These are phyloP conservation scores for Ibycter americanus DNA, from an alignment of 2,797 vertebrate genomes.

Conservation along the genomic window DNA sequence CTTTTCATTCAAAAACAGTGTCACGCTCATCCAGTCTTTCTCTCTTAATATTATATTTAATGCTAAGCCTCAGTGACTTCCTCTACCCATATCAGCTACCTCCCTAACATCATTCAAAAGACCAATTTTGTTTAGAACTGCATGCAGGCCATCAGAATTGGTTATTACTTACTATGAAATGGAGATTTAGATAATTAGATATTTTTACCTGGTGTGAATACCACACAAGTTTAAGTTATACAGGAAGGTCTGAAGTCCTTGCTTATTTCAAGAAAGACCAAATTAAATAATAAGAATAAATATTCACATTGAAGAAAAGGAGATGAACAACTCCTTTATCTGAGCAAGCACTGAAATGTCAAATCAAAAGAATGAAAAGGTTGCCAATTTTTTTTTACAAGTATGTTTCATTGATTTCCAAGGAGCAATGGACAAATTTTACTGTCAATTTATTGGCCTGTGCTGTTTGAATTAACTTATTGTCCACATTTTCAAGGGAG, in stretches of 20 bases:
- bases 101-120: not conserved
- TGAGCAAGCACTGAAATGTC: not conserved
- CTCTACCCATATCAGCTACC: not conserved
- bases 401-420: not conserved
- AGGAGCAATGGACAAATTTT: not conserved
- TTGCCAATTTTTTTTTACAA: not conserved
- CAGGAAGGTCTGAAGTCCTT: not conserved
- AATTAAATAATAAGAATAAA: not conserved
- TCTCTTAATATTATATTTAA: not conserved
- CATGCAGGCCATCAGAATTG: not conserved
- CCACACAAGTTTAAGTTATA: not conserved
- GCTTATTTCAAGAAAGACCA: not conserved
- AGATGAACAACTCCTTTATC: not conserved
- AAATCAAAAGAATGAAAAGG: not conserved
- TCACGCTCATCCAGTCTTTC: not conserved
- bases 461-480: not conserved
- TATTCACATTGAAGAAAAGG: not conserved
- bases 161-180: not conserved
- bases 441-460: not conserved
- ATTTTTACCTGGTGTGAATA: not conserved
- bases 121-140: not conserved
- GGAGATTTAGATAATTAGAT: not conserved
- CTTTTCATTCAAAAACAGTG: not conserved
- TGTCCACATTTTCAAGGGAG: not conserved
- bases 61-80: not conserved